phyloP scores from a whole-genome alignment of 2,113 vertebrate genomes.

The Columba janthina region DNA sequence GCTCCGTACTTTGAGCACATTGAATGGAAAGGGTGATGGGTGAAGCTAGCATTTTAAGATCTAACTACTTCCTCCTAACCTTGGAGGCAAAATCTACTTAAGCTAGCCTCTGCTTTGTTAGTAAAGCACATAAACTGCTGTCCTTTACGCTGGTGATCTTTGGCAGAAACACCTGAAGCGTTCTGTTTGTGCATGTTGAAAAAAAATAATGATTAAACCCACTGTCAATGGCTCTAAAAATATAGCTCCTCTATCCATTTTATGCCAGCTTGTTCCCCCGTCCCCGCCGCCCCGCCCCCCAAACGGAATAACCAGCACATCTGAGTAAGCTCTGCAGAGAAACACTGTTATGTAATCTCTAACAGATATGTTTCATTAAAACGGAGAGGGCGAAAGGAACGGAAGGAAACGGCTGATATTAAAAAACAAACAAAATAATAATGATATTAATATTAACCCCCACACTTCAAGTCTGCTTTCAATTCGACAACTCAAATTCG shows the following conservation, averaged over 20 bases:
- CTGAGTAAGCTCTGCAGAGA: not conserved
- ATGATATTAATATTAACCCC: too few species aligned
- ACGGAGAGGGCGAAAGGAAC: not conserved
- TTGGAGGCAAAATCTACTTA: not conserved
- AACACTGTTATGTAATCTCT: not conserved
- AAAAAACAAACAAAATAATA: too few species aligned
- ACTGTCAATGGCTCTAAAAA: not conserved
- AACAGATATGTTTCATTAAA: not conserved
- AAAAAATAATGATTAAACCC: not conserved
- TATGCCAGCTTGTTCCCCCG: not conserved
- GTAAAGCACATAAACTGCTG: not conserved
- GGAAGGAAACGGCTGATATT: not conserved
- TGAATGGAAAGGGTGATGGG: not conserved
- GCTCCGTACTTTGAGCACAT: accelerated
- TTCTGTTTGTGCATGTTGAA: not conserved
- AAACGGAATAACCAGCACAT: too few species aligned
- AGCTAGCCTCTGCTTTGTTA: not conserved
- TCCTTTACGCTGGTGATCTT: not conserved
- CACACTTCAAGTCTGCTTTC: not conserved
- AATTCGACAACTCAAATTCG: too few species aligned
- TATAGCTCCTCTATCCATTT: not conserved
- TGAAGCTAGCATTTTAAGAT: not conserved
- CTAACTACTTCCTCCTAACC: not conserved
- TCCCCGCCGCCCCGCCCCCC: too few species aligned
- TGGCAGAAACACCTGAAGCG: not conserved